A percentile compares a stretch with the other conserved stretches of the same genome.
phyloP scores from a whole-genome alignment of 2,113 vertebrate species.

The Loxodonta africana region DNA sequence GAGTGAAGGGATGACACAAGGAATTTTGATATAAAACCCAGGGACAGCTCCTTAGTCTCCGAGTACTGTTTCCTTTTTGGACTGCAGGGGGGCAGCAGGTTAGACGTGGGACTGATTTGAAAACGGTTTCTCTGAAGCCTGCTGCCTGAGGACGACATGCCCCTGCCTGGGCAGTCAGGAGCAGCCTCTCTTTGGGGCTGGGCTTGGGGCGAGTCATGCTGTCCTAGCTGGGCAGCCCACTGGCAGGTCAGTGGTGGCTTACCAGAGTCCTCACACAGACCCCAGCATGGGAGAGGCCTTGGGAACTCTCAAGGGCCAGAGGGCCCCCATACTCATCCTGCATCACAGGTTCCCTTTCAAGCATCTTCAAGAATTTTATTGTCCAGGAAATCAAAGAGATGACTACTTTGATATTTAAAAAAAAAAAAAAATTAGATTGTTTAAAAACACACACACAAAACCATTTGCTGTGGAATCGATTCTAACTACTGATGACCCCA shows the following conservation, averaged over 20 bases:
- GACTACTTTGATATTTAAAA: not conserved
- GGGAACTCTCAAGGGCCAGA: not conserved
- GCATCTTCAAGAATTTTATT: fast-evolving
- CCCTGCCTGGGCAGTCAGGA: too few species aligned
- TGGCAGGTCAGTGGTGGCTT: not conserved
- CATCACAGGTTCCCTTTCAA: not conserved
- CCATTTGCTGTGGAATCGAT: not conserved
- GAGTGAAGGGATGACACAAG: not conserved
- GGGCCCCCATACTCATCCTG: not conserved
- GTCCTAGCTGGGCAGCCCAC: not conserved
- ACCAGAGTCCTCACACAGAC: not conserved
- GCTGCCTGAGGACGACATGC: not conserved
- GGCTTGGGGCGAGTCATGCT: not conserved
- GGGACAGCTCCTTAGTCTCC: not conserved
- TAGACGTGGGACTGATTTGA: too few species aligned
- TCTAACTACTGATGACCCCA: not conserved
- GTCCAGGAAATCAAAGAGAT: not conserved
- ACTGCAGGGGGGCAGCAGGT: fast-evolving
- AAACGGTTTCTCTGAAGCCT: not conserved
- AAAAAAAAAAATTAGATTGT: not conserved
- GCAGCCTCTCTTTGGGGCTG: too few species aligned
- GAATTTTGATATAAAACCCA: not conserved
- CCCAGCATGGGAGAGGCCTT: not conserved
- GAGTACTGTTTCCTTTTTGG: not conserved
- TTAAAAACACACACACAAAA: too few species aligned